These are phyloP conservation scores for Teleiodes luculella DNA, from an alignment of 2,888 invertebrate genomes.

Conservation along the genomic window DNA sequence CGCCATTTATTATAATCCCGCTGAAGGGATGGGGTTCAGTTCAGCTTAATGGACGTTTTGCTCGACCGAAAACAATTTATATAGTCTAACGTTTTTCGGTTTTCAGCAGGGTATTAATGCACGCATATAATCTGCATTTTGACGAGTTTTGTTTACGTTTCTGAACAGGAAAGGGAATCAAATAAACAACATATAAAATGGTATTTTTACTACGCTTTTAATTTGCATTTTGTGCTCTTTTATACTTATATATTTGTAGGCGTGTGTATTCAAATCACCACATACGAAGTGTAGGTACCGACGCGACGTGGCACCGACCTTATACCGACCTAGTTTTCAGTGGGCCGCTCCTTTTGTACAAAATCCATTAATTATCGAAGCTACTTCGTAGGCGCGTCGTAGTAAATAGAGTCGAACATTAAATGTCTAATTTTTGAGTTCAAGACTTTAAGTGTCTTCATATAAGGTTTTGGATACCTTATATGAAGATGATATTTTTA, in stretches of 20 bases:
- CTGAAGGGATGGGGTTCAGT: conserved; percentile 74
- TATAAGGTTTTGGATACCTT: no score
- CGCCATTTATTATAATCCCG: conserved; percentile 75
- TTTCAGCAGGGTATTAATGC: conserved; percentile 46
- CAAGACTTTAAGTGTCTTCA: neutral
- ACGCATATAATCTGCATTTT: conserved; percentile 30
- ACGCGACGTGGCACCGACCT: conserved; percentile 36
- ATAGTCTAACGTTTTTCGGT: conserved; percentile 59
- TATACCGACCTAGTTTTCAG: conserved; percentile 39
- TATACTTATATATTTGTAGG: neutral
- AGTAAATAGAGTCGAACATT: neutral
- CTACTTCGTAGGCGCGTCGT: neutral
- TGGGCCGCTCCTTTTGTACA: conserved; percentile 47
- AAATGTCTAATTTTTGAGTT: neutral
- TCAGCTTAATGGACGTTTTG: conserved; percentile 75
- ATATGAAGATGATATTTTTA: no score
- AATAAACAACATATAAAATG: neutral
- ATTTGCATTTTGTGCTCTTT: no score
- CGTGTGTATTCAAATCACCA: no score
- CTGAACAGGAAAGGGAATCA: neutral
- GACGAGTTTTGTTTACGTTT: conserved; percentile 29
- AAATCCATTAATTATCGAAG: conserved; percentile 70
- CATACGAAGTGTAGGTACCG: conserved; percentile 22
- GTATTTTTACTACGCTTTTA: neutral
- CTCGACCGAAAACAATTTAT: conserved; percentile 67